Evolutionary conservation across 2,888 invertebrate species (phyloP).

Genomic region (Opisthograptis luteolata): DNA sequence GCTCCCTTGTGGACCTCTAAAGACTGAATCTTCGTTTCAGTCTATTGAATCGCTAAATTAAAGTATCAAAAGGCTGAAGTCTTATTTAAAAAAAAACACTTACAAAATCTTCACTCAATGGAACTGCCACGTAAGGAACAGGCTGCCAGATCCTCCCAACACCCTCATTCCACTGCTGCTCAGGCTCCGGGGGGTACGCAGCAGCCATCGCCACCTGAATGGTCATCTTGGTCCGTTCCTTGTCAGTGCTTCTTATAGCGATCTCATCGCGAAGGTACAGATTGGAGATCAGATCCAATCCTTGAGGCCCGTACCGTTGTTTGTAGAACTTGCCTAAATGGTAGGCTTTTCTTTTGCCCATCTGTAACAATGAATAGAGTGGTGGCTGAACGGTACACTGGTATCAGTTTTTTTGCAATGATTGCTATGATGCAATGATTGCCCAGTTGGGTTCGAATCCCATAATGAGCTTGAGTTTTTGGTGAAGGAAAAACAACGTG

Average conservation of each 20-base stretch:
- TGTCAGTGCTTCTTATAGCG: conserved; percentile 67
- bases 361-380: conserved; percentile 47
- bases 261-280: conserved; percentile 65
- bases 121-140: conserved; percentile 66
- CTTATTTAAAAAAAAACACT: conserved; percentile 48
- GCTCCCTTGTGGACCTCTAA: too few species aligned
- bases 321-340: conserved; percentile 68
- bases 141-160: conserved; percentile 76
- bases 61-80: too few species aligned
- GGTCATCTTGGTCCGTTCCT: conserved; percentile 77
- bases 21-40: too few species aligned
- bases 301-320: conserved; percentile 60
- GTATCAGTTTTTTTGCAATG: too few species aligned
- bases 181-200: conserved; percentile 64
- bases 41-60: too few species aligned
- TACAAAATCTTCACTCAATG: conserved; percentile 69
- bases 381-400: too few species aligned
- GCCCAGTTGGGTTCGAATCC: too few species aligned
- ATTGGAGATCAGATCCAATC: conserved; percentile 57
- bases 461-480: too few species aligned
- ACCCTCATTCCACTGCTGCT: conserved; percentile 73
- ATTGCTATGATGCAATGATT: too few species aligned
- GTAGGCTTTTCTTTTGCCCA: conserved; percentile 64
- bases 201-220: conserved; percentile 70
- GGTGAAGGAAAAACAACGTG: too few species aligned